Evolutionary conservation across 2,113 vertebrate species (phyloP), one percentile per base, ranked within the genome.

Genomic region (Meriones unguiculatus): DNA sequence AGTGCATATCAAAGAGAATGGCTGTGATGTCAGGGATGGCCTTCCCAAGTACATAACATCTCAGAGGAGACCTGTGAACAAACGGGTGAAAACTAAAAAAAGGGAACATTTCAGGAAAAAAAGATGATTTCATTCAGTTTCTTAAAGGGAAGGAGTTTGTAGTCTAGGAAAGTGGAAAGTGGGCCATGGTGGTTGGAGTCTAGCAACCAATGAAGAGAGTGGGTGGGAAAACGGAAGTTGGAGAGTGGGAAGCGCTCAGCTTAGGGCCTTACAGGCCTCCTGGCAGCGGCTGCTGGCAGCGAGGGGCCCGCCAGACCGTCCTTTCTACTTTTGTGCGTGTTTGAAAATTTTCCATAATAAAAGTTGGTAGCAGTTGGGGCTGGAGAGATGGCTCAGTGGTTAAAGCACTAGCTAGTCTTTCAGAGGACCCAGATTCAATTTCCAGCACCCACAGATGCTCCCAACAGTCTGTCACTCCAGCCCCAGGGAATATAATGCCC

Each of bases 341-440:
- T 76, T 78, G 70, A 84, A 73, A 64, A 20, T 41, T 91, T 94
- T 57, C 84, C 85, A 76, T 62, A 46, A 65, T 38, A 90, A 84
- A 73, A 77, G 65, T 81, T 12, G 80, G 41, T 78, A 41, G 24
- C 30, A 41, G 30, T 11, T 35, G 85, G 65, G 46, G 41, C 64
- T 69, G 65, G 30, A n/a, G 30, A 69, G 85, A 87, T 35, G 46
- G 65, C 11, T 86, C 28, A 22, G 28, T 69, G 84, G 17, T 69
- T 87, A 87, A 52, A 52, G 28, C 46, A 52, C 46, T 41, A 15
- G 18, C 24, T 64, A n/a, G 20, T 62, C 81, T 85, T 85, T 24
- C 46, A 70, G 65, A 70, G 17, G 28, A 32, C 28, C 85, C 18
- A 18, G 28, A 1, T 24, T 70, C 11, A n/a, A 52, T n/a, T 52